A percentile compares a stretch with the other conserved stretches of the same genome.
Conservation (phyloP, 1,140 invertebrate species). For the Drosophila virilis region DNA sequence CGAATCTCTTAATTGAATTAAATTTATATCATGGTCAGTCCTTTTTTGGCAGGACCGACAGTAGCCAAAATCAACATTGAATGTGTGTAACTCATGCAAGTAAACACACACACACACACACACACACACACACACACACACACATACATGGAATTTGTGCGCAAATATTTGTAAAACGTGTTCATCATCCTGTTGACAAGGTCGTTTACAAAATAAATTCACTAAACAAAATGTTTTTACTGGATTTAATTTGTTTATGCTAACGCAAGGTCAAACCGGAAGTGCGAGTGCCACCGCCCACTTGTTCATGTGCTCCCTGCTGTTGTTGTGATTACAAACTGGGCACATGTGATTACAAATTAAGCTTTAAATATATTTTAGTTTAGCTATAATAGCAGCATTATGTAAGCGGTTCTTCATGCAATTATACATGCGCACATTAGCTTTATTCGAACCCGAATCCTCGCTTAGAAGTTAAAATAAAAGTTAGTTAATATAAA, state of each 20-base stretch:
- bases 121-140: conserved; percentile 21
- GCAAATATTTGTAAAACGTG: conserved; percentile 75
- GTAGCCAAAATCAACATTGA: conserved; percentile 54
- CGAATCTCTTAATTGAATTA: conserved; percentile 57
- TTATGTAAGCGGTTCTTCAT: too few species aligned
- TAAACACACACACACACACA: conserved; percentile 15
- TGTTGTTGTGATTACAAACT: not conserved
- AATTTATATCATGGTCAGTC: conserved; percentile 43
- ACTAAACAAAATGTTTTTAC: conserved; percentile 78
- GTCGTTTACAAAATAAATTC: conserved; percentile 76
- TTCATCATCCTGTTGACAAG: conserved; percentile 78
- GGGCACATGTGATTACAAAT: not conserved
- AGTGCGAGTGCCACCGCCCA: not conserved
- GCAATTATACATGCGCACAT: too few species aligned
- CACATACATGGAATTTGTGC: conserved; percentile 18
- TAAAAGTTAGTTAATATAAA: too few species aligned
- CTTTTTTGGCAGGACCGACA: conserved; percentile 2
- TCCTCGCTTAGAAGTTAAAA: too few species aligned
- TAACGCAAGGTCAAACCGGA: conserved; percentile 35
- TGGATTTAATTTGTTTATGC: conserved; percentile 72
- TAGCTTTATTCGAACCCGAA: too few species aligned
- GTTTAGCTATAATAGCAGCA: too few species aligned
- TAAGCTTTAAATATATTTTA: not conserved
- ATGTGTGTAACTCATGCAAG: conserved; percentile 10
- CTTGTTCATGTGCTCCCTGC: not conserved